Base-by-base conservation (phyloP, 2,888 invertebrate species). In the Aphidius colemani region DNA sequence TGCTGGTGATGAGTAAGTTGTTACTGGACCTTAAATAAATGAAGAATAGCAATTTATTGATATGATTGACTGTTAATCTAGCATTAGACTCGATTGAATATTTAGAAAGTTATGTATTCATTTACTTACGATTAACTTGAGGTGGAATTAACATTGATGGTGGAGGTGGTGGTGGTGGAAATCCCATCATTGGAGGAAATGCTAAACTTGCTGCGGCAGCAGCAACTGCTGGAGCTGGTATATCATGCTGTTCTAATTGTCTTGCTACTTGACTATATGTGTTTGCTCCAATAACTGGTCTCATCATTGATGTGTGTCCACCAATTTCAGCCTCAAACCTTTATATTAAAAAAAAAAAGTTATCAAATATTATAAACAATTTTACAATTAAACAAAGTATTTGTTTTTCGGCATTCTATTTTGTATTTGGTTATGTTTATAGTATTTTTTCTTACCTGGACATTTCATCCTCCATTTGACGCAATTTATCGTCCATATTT, bases 391-490 rank as follows among this genome's bases (percentile, higher is more conserved):
- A 18, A 18, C 13, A 18, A 18, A 0, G 1, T 18, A 18, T 18
- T 18, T 18, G 13, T n/a, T 18, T 18, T 18, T 18, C 13, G 13
- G 13, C 13, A 18, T 18, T 18, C 2, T 18, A 18, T 49, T 2
- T 49, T 49, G 2, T 49, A 3, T 49, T 8, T 45, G 45, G 40
- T 63, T 49, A 11, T 46, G 9, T 46, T 55, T 46, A 55, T 53
- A 56, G 55, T 57, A 9, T 18, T 60, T 45, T 55, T 61, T 71
- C 78, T 80, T 84, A 92, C 91, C 93, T 89, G 78, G 90, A 94
- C 90, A 95, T 92, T 85, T 95, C 95, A 83, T 94, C 94, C 83
- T 95, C 95, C 90, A 95, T 95, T 82, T 91, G 89, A 72, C 89
- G 86, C 73, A 88, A 86, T 85, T 89, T 90, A 58, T 86, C 85